Evolutionary conservation across 1,140 invertebrate genomes (phyloP).

Genomic region (Forficula auricularia): DNA sequence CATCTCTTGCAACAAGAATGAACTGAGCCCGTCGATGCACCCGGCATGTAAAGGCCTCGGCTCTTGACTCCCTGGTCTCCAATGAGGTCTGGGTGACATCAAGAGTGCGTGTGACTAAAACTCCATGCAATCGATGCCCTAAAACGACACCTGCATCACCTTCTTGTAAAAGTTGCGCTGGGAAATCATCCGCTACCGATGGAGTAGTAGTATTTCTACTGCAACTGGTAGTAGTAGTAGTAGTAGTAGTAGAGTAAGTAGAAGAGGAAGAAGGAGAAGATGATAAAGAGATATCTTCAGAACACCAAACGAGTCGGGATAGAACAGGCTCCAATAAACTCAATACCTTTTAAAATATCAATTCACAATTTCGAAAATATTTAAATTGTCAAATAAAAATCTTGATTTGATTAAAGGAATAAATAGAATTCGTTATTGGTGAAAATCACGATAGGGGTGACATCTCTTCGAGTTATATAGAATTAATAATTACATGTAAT

Average conservation of each 20-base stretch:
- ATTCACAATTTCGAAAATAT: not conserved
- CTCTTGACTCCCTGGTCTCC: not conserved
- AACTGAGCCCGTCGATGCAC: conserved; percentile 30
- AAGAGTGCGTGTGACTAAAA: conserved; percentile 19
- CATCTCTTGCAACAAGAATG: conserved; percentile 31
- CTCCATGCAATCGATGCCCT: conserved; percentile 16
- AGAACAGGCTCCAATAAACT: conserved; percentile 41
- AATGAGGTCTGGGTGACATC: too few species aligned
- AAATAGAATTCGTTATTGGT: too few species aligned
- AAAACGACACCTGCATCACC: conserved; percentile 19
- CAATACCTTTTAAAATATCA: conserved; percentile 36
- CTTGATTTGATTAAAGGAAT: too few species aligned
- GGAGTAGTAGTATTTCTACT: not conserved
- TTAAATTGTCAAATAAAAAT: not conserved
- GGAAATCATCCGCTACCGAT: conserved; percentile 11
- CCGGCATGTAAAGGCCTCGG: conserved; percentile 21
- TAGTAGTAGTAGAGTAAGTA: too few species aligned
- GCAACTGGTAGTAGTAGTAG: too few species aligned
- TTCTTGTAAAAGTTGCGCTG: conserved; percentile 16
- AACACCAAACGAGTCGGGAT: conserved; percentile 35
- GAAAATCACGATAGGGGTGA: too few species aligned
- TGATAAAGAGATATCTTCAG: not conserved
- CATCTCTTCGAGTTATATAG: too few species aligned
- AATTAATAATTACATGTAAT: too few species aligned
- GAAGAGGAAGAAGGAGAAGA: too few species aligned